These are phyloP conservation scores for Peromyscus aztecus DNA, from an alignment of 2,797 vertebrate genomes.

Conservation along the genomic window DNA sequence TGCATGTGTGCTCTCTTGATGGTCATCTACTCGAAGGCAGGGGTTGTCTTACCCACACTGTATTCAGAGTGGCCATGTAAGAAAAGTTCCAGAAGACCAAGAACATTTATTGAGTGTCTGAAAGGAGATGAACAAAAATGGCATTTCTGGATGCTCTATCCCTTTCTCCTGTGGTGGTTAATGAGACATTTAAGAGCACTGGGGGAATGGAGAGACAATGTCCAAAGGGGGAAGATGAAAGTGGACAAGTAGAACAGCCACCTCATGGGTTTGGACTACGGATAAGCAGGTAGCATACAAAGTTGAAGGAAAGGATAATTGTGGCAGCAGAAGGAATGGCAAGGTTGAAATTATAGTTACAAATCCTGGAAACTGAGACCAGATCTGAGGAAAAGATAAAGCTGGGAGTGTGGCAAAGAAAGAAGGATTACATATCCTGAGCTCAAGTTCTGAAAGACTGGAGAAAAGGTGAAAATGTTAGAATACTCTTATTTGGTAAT, in stretches of 20 bases:
- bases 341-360: neutral
- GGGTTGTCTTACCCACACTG: neutral
- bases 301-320: neutral
- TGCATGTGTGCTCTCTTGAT: neutral
- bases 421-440: neutral
- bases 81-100: neutral
- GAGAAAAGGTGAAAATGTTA: neutral
- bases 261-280: neutral
- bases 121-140: neutral
- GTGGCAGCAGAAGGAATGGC: neutral
- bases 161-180: neutral
- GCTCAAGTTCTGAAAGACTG: neutral
- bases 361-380: neutral
- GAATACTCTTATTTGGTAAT: neutral
- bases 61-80: neutral
- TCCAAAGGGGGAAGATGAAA: neutral
- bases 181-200: neutral
- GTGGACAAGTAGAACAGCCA: fast-evolving
- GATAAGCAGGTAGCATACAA: fast-evolving
- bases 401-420: neutral
- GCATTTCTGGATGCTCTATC: fast-evolving
- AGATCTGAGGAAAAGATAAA: neutral
- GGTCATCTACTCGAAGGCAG: neutral
- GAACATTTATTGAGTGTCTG: neutral
- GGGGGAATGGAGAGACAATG: neutral